These are phyloP conservation scores for Seladonia tumulorum DNA, from an alignment of 2,888 invertebrate species.

Conservation along the genomic window DNA sequence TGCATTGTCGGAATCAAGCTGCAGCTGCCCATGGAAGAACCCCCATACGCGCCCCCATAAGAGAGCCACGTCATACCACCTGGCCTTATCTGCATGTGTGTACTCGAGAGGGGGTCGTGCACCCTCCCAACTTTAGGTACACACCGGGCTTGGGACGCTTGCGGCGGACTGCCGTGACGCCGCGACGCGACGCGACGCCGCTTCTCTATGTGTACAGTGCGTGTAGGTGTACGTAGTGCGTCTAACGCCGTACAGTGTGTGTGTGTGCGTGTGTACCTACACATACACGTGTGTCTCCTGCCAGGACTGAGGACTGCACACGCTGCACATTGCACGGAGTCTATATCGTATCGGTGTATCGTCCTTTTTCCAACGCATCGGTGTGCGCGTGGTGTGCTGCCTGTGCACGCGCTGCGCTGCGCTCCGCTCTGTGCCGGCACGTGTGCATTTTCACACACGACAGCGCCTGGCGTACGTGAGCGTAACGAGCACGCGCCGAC, in stretches of 20 bases:
- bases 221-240: background rate
- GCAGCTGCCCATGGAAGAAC: constrained; percentile 81
- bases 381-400: constrained; percentile 19
- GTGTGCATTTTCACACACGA: constrained; percentile 68
- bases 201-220: background rate
- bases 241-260: background rate
- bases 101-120: constrained; percentile 62
- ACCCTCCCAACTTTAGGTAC: constrained; percentile 59
- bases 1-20: constrained; percentile 79
- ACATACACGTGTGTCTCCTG: background rate
- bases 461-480: constrained; percentile 21
- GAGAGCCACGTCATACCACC: constrained; percentile 83
- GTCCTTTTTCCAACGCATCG: constrained; percentile 9
- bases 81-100: constrained; percentile 79
- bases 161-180: constrained; percentile 20
- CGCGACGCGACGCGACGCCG: background rate
- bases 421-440: constrained; percentile 53
- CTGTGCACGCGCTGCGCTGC: constrained; percentile 33
- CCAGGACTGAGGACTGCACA: background rate
- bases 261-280: too few relatives aligned
- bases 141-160: constrained; percentile 63
- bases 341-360: background rate
- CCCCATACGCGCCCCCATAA: constrained; percentile 82
- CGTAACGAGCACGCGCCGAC: constrained; percentile 23
- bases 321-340: background rate